These are phyloP conservation scores for Oncorhynchus kisutch DNA, from an alignment of 2,113 vertebrate genomes.

Conservation along the genomic window DNA sequence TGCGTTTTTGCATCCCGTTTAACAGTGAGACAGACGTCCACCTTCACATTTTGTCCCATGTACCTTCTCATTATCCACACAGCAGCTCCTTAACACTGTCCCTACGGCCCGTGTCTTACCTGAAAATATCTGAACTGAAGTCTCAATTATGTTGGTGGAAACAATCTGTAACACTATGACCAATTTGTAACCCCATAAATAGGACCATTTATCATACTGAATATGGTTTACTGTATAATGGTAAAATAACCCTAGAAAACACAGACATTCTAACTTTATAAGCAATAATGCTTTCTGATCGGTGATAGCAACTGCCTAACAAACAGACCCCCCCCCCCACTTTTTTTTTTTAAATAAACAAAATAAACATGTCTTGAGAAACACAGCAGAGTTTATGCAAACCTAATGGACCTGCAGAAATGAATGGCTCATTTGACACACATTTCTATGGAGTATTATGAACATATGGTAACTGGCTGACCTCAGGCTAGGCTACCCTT, in stretches of 20 bases:
- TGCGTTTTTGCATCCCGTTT: not conserved
- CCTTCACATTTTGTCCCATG: not conserved
- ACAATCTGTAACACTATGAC: not conserved
- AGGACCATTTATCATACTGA: not conserved
- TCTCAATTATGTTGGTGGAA: not conserved
- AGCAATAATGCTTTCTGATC: too few relatives aligned
- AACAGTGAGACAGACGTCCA: conserved; percentile 2
- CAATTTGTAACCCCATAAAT: conserved; percentile 2
- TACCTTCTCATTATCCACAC: not conserved
- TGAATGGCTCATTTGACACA: conserved; percentile 5
- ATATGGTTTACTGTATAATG: not conserved
- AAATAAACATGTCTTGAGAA: not conserved
- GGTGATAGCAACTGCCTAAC: not conserved
- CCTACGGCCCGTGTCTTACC: not conserved
- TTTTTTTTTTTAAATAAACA: too few relatives aligned
- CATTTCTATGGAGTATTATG: conserved; percentile 23
- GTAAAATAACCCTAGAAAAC: not conserved
- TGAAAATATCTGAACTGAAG: not conserved
- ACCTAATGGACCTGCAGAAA: conserved; percentile 4
- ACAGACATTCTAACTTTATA: too few relatives aligned
- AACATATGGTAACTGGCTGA: conserved; percentile 46
- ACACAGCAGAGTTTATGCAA: not conserved
- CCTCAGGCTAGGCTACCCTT: conserved; percentile 31
- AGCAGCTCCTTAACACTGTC: not conserved
- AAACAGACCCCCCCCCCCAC: not conserved